phyloP scores from a whole-genome alignment of 2,888 invertebrate genomes.

The Gari tellinella region DNA sequence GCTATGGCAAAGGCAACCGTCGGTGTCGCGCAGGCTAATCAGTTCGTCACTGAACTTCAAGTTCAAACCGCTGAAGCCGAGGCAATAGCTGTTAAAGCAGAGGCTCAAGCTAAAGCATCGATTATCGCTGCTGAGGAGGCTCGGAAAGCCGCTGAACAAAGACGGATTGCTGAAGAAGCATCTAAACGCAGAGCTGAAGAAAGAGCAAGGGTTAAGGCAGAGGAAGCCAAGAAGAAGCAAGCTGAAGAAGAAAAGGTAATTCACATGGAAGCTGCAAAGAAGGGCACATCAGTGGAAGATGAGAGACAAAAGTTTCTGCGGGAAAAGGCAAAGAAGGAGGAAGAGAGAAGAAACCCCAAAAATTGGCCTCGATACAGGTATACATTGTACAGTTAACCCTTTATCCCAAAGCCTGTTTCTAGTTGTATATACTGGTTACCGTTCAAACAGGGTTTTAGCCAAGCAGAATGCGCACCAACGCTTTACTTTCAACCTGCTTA shows the following conservation, averaged over 20 bases:
- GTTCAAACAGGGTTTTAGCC: no score
- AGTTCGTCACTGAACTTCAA: slow-evolving; percentile 63
- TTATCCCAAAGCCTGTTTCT: no score
- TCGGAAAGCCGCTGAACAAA: slow-evolving; percentile 65
- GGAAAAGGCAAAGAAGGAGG: slow-evolving; percentile 63
- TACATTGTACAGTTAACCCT: no score
- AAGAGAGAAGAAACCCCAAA: slow-evolving; percentile 72
- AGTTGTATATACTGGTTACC: no score
- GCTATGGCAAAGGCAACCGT: slow-evolving; percentile 61
- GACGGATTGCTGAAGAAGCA: slow-evolving; percentile 65
- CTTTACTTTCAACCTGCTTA: no score
- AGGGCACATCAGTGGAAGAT: slow-evolving; percentile 73
- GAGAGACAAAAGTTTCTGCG: slow-evolving; percentile 60
- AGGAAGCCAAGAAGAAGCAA: slow-evolving; percentile 64
- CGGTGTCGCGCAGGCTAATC: slow-evolving; percentile 61
- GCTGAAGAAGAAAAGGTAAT: slow-evolving; percentile 67
- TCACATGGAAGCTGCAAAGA: slow-evolving; percentile 65
- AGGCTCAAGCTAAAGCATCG: slow-evolving; percentile 58
- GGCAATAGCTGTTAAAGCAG: slow-evolving; percentile 61
- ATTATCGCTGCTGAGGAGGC: slow-evolving; percentile 63
- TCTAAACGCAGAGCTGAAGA: slow-evolving; percentile 65
- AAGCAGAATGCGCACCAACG: no score
- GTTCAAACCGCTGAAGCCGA: slow-evolving; percentile 65
- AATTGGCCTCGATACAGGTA: slow-evolving; percentile 80
- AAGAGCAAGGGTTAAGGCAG: slow-evolving; percentile 66